Base-by-base conservation (phyloP, 2,797 vertebrate genomes). In the Hippoglossus hippoglossus region DNA sequence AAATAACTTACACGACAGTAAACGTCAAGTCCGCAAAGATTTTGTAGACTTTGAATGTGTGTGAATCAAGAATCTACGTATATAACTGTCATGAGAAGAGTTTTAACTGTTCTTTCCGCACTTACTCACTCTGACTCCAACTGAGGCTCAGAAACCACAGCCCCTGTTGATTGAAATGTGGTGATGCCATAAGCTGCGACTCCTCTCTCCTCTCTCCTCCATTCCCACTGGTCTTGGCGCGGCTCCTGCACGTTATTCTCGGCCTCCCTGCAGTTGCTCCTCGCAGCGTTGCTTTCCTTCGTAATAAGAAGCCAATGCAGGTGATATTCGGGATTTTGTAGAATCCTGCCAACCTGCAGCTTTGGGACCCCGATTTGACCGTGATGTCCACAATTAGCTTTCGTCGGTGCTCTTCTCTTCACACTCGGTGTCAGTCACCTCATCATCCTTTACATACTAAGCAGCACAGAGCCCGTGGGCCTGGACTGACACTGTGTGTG, bases 151-250 rank as follows among this genome's bases (percentile, higher is more conserved):
- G 41, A 44, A 1, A 4, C 41, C 41, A 4, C 60, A 85, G 79
- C 78, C 26, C 8, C 57, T 59, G 74, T 70, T 73, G 77, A 84
- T 80, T 85, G 71, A 87, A 83, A 82, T 49, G 21, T 68, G 52
- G 63, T 24, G 22, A 66, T n/a, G 64, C 76, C 73, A 50, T 79
- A 83, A 84, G 73, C 72, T 51, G 50, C 62, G 0, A 26, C 76
- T 85, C 79, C 76, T 86, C 81, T 63, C 16, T 70, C 84, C 78
- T 87, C 83, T 84, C 75, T 74, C 80, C 59, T 78, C 39, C 25
- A 34, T 82, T 87, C 84, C 85, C 68, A 75, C 79, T 63, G 31
- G 74, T 63, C 69, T 77, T 80, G 83, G 81, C 71, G 51, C 54
- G 6, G 55, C 64, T 81, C 73, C 63, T 25, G 69, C 57, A 57